Evolutionary conservation across 2,888 invertebrate species (phyloP).

Genomic region (Mechanitis messenoides): DNA sequence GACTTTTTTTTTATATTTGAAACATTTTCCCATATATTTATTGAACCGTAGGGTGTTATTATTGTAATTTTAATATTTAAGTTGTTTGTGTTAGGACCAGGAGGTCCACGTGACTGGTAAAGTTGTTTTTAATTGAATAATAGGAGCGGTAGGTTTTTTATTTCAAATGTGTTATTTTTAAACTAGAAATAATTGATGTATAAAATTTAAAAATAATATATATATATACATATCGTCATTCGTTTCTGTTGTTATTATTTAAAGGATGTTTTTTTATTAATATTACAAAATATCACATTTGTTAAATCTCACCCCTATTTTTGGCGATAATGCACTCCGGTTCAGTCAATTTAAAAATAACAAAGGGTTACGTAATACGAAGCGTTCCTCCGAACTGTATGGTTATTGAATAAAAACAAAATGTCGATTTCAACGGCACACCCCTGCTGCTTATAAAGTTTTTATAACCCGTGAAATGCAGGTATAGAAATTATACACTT

Average conservation of each 20-base stretch:
- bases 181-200: too few relatives aligned
- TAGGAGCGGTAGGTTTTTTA: conserved; percentile 29
- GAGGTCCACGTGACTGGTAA: conserved; percentile 54
- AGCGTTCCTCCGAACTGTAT: conserved; percentile 47
- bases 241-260: neutral
- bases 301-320: conserved; percentile 14
- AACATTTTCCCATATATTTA: conserved; percentile 14
- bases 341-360: conserved; percentile 60
- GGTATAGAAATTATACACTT: conserved; percentile 47
- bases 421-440: conserved; percentile 47
- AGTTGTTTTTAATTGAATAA: conserved; percentile 64
- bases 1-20: neutral
- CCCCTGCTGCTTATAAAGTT: conserved; percentile 51
- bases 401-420: conserved; percentile 63
- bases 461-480: conserved; percentile 62
- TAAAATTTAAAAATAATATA: too few relatives aligned
- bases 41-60: too few relatives aligned
- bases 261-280: neutral
- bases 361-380: conserved; percentile 56
- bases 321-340: conserved; percentile 37
- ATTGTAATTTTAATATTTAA: conserved; percentile 44
- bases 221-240: neutral
- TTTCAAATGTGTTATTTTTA: too few relatives aligned
- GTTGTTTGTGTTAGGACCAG: conserved; percentile 57
- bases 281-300: conserved; percentile 5